A percentile compares a stretch with the other conserved stretches of the same genome.
Conservation (phyloP, 2,113 vertebrate species). For the Varanus salvator region DNA sequence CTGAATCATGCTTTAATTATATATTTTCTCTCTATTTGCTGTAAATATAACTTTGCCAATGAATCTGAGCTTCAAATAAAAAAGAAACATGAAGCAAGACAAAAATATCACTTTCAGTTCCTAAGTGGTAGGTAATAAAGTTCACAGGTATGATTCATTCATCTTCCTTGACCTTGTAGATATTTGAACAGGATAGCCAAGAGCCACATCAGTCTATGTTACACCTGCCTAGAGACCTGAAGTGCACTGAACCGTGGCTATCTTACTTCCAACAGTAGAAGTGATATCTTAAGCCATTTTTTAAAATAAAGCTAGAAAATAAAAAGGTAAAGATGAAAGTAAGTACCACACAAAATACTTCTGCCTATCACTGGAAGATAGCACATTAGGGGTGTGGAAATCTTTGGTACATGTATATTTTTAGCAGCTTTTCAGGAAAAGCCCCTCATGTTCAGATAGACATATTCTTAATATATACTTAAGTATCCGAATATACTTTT, state of each 20-base stretch:
- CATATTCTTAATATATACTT: no score
- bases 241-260: neutral
- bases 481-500: neutral
- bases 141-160: neutral
- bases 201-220: neutral
- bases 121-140: neutral
- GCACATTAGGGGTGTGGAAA: neutral
- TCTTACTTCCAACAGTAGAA: neutral
- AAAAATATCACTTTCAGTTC: neutral
- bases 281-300: neutral
- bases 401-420: neutral
- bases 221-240: neutral
- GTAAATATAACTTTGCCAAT: neutral
- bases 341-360: rapidly evolving
- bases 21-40: neutral
- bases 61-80: conserved; percentile 1
- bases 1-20: neutral
- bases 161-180: conserved; percentile 23
- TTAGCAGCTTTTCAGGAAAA: conserved; percentile 11
- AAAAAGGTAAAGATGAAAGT: neutral
- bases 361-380: neutral
- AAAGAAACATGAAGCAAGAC: conserved; percentile 1
- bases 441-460: neutral
- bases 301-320: neutral
- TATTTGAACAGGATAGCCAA: neutral